These are phyloP conservation scores for Sebastes kiyomatsui DNA, from an alignment of 2,797 vertebrate genomes.

Conservation along the genomic window DNA sequence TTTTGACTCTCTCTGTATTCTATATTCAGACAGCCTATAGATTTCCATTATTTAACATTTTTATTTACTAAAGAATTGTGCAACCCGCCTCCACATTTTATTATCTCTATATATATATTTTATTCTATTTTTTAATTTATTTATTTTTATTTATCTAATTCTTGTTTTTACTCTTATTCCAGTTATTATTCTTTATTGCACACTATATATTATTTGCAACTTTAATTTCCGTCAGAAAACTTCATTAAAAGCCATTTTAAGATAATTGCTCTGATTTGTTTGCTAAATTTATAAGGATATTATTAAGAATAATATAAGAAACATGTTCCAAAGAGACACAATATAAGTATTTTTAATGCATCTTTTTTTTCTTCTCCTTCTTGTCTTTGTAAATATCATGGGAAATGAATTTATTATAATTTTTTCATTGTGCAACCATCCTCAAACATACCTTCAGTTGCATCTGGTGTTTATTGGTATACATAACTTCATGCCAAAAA, in stretches of 20 bases:
- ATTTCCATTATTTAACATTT: neutral
- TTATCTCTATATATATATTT: neutral
- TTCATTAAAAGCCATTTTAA: neutral
- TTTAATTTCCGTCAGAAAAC: neutral
- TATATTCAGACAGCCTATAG: neutral
- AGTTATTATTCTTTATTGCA: neutral
- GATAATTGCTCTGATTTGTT: neutral
- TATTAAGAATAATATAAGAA: neutral
- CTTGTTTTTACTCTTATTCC: neutral
- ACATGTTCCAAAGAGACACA: neutral
- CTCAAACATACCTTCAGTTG: neutral
- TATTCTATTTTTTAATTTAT: neutral
- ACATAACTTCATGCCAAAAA: neutral
- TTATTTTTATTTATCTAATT: neutral
- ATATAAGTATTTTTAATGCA: neutral
- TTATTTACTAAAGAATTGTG: no score
- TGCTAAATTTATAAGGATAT: neutral
- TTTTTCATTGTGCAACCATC: neutral
- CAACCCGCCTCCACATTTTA: neutral
- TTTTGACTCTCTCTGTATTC: neutral
- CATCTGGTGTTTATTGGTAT: neutral
- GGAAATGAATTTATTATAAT: neutral
- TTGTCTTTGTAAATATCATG: neutral
- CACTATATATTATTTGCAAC: neutral
- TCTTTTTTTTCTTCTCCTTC: neutral